phyloP scores from a whole-genome alignment of 1,140 invertebrate species.

The Harlomillsia oculata region DNA sequence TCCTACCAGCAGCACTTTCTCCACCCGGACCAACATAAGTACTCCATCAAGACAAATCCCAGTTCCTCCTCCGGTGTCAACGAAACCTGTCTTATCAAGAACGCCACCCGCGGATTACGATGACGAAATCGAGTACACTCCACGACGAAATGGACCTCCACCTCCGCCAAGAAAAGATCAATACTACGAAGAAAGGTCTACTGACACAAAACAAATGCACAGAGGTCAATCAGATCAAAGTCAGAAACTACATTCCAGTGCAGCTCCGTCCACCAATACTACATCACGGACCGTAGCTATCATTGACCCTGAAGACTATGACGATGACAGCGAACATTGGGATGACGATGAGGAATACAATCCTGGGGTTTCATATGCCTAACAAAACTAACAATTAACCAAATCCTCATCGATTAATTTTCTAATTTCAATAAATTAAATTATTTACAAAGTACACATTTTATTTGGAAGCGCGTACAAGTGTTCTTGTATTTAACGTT shows the following conservation, averaged over 20 bases:
- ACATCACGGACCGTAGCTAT: not conserved
- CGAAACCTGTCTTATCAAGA: not conserved
- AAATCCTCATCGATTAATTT: not conserved
- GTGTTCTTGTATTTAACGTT: too few species aligned
- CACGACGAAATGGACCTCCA: not conserved
- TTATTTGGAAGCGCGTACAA: too few species aligned
- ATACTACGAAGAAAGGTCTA: not conserved
- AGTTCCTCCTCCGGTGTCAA: not conserved
- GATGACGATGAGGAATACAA: slow-evolving; percentile 17
- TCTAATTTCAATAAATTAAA: too few species aligned
- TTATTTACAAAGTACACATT: too few species aligned
- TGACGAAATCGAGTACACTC: not conserved
- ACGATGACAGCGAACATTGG: slow-evolving; percentile 28
- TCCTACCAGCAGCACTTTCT: not conserved
- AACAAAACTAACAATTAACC: not conserved
- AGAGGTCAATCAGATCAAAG: not conserved
- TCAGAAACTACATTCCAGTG: not conserved
- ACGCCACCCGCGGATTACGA: slow-evolving; percentile 5
- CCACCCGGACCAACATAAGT: not conserved
- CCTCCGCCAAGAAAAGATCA: slow-evolving; percentile 11
- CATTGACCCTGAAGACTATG: slow-evolving; percentile 1
- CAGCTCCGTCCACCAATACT: not conserved
- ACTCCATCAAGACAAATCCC: not conserved
- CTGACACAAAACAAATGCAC: not conserved
- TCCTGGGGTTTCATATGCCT: slow-evolving; percentile 26